Evolutionary conservation across 2,888 invertebrate genomes (phyloP), one percentile per base, ranked within the genome.

Genomic region (Stenoptilia bipunctidactyla): DNA sequence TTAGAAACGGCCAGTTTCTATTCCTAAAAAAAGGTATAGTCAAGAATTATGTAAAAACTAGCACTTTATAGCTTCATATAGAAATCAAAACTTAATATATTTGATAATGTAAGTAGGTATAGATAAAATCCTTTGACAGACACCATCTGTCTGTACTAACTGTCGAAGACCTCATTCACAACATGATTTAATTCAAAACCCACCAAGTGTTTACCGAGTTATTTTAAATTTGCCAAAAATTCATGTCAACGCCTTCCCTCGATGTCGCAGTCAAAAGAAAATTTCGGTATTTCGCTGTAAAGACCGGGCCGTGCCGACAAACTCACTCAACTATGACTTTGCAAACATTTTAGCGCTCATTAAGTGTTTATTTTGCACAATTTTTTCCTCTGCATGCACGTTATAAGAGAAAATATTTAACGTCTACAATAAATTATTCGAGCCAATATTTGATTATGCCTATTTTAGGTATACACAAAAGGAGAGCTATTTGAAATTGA

Each of bases 281-380:
- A 50, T 52, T 49, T 47, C 20, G 45, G 52, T 47, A 45, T 55
- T 58, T 59, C 49, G 48, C 39, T 42, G 49, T 55, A 53, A 46
- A 49, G 51, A 40, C 50, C 46, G 43, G 38, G 40, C 37, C 41
- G 42, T 38, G 30, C 20, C 35, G 6, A 27, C 43, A 39, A 42
- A 49, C 67, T 20, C 20, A 52, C 50, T 58, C 58, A 55, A 37
- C 66, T 65, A 72, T 66, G 66, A 75, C 65, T 55, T 56, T 46
- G 64, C 73, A 79, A 82, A 80, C 71, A 72, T 66, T 70, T 66
- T 62, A 52, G 54, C 57, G 55, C 61, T 80, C 80, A 77, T 80
- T 77, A 79, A 64, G 53, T 80, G 66, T 82, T 79, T 82, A 66
- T 72, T 50, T 50, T 62, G 61, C 66, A 65, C 20, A 71, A 73